Base-by-base conservation (phyloP, 2,113 vertebrate species). In the Cnemophilus loriae region DNA sequence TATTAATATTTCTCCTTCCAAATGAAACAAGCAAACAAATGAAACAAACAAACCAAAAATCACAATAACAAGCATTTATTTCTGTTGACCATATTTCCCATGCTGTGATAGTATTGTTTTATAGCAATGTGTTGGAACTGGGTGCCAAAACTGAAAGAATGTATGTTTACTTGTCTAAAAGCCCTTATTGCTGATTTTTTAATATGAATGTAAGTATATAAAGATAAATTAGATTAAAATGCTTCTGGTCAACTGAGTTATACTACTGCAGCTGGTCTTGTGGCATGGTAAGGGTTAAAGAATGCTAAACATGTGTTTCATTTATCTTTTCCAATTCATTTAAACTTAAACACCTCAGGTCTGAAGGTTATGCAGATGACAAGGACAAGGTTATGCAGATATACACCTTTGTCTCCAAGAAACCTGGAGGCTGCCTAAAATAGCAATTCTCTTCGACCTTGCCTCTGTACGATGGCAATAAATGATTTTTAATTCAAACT, bases 301-400 rank as follows among this genome's bases (percentile, higher is more conserved):
- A 90, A 60, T 46, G 33, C 7, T 49, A 44, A 50, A 35, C 18
- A 21, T 12, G 8, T 26, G 21, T 47, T 84, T 95, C 44, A 47
- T 65, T 52, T 93, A 73, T 94, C 77, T 74, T 87, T 94, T 96
- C 42, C 64, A 71, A 52, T 39, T 96, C 5, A 55, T 86, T 94
- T 90, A 47, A 49, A 74, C 59, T 84, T 68, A 47, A 85, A 61
- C 10, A 91, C 19, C 27, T 78, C 52, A 44, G 46, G 33, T 88
- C 86, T 97, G 68, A 81, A 94, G 69, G 87, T 93, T 89, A 75
- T 55, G 47, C 26, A 84, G 80, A 77, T 86, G 94, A 75, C 52
- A 86, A 90, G 63, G 53, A 82, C 53, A 90, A 93, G 88, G 57
- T 65, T 90, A 77, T 80, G 55, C 59, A 93, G 85, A 60, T 46